phyloP scores from a whole-genome alignment of 2,888 invertebrate genomes.

The Drosophila prostipennis region DNA sequence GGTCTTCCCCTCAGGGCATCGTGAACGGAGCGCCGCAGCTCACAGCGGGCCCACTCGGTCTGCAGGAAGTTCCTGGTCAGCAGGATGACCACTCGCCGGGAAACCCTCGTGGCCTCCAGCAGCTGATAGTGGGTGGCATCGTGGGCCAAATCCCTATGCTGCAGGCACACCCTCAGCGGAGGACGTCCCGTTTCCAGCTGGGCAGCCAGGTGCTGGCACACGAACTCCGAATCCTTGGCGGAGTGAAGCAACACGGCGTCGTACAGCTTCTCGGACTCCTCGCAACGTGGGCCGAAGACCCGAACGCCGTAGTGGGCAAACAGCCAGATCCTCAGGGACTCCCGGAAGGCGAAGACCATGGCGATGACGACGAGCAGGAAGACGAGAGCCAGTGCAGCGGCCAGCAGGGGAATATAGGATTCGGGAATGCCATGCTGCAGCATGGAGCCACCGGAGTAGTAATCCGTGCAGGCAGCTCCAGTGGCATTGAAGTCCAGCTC shows the following conservation, averaged over 20 bases:
- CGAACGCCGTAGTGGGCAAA: conserved; percentile 94
- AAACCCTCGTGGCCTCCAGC: conserved; percentile 94
- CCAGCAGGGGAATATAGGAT: conserved; percentile 93
- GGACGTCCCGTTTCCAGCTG: conserved; percentile 92
- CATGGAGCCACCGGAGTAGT: conserved; percentile 90
- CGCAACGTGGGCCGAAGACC: conserved; percentile 90
- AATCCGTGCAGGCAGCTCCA: conserved; percentile 90
- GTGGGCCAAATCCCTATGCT: conserved; percentile 93
- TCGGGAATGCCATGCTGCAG: conserved; percentile 92
- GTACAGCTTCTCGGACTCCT: conserved; percentile 93
- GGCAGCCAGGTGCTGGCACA: conserved; percentile 92
- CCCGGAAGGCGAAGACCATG: conserved; percentile 93
- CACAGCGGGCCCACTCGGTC: conserved; percentile 96
- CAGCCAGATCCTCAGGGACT: conserved; percentile 93
- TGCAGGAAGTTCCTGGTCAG: conserved; percentile 95
- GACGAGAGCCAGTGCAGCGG: conserved; percentile 91
- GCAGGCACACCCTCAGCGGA: conserved; percentile 92
- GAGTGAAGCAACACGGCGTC: conserved; percentile 97
- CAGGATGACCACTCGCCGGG: conserved; percentile 93
- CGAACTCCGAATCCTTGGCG: conserved; percentile 95
- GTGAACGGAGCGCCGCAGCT: conserved; percentile 94
- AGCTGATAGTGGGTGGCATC: conserved; percentile 87
- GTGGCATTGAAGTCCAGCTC: conserved; percentile 94
- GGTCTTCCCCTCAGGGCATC: conserved; percentile 93
- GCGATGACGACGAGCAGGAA: conserved; percentile 90